These are phyloP conservation scores for Saxicola maurus DNA, from an alignment of 2,797 vertebrate genomes.

Conservation along the genomic window DNA sequence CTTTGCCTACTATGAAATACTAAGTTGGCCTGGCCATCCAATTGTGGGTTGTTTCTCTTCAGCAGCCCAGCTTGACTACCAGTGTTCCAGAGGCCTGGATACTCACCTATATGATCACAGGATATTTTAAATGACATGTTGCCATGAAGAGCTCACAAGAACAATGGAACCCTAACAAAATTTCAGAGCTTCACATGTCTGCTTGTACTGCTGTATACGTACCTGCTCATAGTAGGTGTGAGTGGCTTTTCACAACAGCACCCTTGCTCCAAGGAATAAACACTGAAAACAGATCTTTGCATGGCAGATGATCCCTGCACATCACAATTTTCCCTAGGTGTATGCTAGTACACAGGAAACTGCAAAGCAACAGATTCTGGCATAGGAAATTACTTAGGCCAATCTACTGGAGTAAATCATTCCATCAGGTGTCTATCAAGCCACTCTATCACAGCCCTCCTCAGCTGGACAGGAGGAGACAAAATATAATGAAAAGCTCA, in stretches of 20 bases:
- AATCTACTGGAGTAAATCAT: neutral
- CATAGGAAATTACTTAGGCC: neutral
- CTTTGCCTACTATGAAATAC: neutral
- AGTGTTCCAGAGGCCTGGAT: neutral
- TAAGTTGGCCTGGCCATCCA: neutral
- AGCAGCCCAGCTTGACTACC: neutral
- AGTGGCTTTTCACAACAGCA: neutral
- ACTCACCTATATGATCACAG: neutral
- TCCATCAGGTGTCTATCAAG: neutral
- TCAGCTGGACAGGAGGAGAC: neutral
- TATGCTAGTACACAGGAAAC: neutral
- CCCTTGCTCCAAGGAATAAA: neutral
- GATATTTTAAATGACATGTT: neutral
- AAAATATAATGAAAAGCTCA: neutral
- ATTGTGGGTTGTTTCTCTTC: neutral
- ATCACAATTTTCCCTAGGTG: rapidly evolving
- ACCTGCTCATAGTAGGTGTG: neutral
- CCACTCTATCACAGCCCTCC: neutral
- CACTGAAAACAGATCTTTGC: neutral
- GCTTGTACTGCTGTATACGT: neutral
- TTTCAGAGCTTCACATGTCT: neutral
- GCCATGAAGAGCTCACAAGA: neutral
- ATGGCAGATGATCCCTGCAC: neutral
- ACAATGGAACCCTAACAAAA: neutral
- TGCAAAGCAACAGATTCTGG: neutral